phyloP scores from a whole-genome alignment of 1,140 invertebrate species.

The Drosophila mojavensis region DNA sequence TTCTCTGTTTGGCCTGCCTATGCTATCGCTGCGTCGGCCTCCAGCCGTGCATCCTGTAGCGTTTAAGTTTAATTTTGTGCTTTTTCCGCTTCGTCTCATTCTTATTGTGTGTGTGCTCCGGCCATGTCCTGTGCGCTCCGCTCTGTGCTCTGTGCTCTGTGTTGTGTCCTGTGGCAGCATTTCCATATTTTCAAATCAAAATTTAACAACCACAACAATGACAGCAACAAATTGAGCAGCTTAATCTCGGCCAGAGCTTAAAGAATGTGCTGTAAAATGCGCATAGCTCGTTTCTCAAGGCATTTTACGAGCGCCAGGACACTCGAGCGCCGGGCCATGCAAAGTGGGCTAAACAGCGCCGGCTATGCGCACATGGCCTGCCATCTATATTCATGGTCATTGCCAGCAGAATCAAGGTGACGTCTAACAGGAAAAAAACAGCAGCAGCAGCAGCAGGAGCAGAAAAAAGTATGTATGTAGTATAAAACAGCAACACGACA shows the following conservation, averaged over 20 bases:
- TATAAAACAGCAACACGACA: slow-evolving; percentile 40
- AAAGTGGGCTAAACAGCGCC: slow-evolving; percentile 73
- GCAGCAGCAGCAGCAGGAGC: slow-evolving; percentile 22
- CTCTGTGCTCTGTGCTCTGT: slow-evolving; percentile 38
- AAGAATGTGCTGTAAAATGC: slow-evolving; percentile 54
- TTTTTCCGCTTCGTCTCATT: slow-evolving; percentile 83
- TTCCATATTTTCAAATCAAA: slow-evolving; percentile 69
- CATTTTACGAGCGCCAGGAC: slow-evolving; percentile 45
- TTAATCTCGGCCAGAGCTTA: slow-evolving; percentile 36
- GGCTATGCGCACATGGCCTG: slow-evolving; percentile 42
- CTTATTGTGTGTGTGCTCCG: slow-evolving; percentile 62
- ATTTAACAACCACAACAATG: slow-evolving; percentile 68
- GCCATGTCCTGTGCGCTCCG: slow-evolving; percentile 53
- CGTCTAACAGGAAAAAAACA: slow-evolving; percentile 47
- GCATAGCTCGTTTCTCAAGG: slow-evolving; percentile 53
- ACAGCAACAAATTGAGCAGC: slow-evolving; percentile 71
- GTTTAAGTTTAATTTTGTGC: slow-evolving; percentile 84
- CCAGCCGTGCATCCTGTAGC: slow-evolving; percentile 81
- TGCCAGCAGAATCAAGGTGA: slow-evolving; percentile 79
- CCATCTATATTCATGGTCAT: slow-evolving; percentile 76
- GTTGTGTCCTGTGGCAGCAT: slow-evolving; percentile 52
- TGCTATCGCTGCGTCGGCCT: slow-evolving; percentile 30
- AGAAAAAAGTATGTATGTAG: neutral
- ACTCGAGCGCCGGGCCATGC: slow-evolving; percentile 45
- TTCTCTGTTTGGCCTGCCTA: slow-evolving; percentile 10